A percentile compares a stretch with the other conserved stretches of the same genome.
These are phyloP conservation scores for Pseudeuparius sepicola DNA, from an alignment of 2,888 invertebrate genomes.

Conservation along the genomic window DNA sequence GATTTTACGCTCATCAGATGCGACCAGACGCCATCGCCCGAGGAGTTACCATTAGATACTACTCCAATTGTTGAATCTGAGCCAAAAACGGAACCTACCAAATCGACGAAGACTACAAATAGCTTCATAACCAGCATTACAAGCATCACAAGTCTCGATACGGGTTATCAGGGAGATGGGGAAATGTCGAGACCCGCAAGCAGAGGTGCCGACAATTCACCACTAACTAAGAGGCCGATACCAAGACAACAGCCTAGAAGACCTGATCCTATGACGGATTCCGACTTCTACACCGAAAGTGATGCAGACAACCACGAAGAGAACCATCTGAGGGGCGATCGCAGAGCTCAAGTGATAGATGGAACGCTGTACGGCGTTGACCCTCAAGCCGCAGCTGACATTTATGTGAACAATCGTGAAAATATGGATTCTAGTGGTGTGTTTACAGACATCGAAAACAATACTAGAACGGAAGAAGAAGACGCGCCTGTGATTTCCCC, in stretches of 20 bases:
- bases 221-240: conserved; percentile 43
- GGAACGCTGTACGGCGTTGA: conserved; percentile 76
- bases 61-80: conserved; percentile 44
- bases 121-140: conserved; percentile 79
- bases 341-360: conserved; percentile 76
- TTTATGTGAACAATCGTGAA: conserved; percentile 47
- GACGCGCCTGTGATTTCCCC: too few species aligned
- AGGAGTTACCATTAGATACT: conserved; percentile 73
- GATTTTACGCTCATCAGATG: conserved; percentile 42
- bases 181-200: conserved; percentile 83
- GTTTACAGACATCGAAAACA: conserved; percentile 77
- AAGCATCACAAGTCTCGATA: conserved; percentile 85
- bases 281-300: conserved; percentile 83
- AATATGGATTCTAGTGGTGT: conserved; percentile 89
- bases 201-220: conserved; percentile 67
- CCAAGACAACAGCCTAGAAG: conserved; percentile 49
- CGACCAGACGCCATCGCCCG: conserved; percentile 76
- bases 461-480: conserved; percentile 42
- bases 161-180: conserved; percentile 89
- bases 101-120: conserved; percentile 40
- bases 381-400: conserved; percentile 42
- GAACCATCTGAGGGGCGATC: conserved; percentile 54
- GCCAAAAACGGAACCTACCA: conserved; percentile 49
- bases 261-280: conserved; percentile 82
- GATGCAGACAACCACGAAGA: conserved; percentile 80